Base-by-base conservation (phyloP, 2,113 vertebrate genomes). In the Psittacus erithacus region DNA sequence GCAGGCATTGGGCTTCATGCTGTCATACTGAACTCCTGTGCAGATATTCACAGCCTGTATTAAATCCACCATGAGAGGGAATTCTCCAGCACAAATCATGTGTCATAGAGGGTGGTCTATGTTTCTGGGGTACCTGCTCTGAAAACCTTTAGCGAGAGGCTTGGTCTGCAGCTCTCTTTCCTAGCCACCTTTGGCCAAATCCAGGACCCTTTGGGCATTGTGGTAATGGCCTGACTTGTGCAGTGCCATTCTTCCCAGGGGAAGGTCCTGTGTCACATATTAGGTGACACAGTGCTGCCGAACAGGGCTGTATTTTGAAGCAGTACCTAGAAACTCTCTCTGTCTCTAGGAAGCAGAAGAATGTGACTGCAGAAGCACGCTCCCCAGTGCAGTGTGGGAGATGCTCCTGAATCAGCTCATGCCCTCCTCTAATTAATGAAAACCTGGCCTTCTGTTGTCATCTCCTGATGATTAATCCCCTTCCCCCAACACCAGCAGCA, bases 401-500 rank as follows among this genome's bases (percentile, higher is more conserved):
- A 29, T 9, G 62, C 60, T 93, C 77, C 85, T 90, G 68, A 64
- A 84, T 86, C 93, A 71, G 84, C 82, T 83, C 33, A 0, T 93
- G 69, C 50, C 43, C 71, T 94, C 35, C 59, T 73, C 74, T 88
- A 64, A 94, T 88, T 92, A 93, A 82, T 1, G 33, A 57, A 38
- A 28, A 59, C 65, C 81, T 76, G 73, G 86, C 62, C 91, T 91
- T 47, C 19, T 82, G 74, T 10, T 90, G 71, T 94, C 92, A 84
- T 47, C 86, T 91, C 88, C 90, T 77, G 92, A 83, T 90, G 93
- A 94, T 93, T 90, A 94, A 92, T 86, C 43, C 39, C 38, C 87
- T 74, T 90, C 71, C 75, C 71, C 79, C 78, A 84, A 6, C 25
- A 6, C 22, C 67, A 73, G 67, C 67, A 85, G 87, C 29, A 46